Evolutionary conservation across 1,140 invertebrate genomes (phyloP).

Genomic region (Leptopilina boulardi): DNA sequence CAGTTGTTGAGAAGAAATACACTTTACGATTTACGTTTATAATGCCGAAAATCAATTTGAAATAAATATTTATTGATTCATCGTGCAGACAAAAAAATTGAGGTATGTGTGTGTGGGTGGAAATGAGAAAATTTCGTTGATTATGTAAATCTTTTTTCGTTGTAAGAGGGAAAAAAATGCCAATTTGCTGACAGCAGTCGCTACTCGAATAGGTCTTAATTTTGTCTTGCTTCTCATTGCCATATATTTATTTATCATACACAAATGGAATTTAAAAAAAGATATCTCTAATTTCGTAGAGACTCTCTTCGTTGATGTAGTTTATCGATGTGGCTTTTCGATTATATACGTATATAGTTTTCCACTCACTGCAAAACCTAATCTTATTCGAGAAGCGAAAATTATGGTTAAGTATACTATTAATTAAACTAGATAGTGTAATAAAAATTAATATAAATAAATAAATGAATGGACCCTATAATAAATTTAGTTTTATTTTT

Average conservation of each 20-base stretch:
- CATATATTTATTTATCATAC: slow-evolving; percentile 45
- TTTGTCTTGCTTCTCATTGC: neutral
- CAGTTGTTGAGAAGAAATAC: slow-evolving; percentile 54
- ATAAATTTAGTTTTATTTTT: slow-evolving; percentile 3
- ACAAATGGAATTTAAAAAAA: slow-evolving; percentile 43
- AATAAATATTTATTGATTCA: slow-evolving; percentile 30
- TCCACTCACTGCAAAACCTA: slow-evolving; percentile 47
- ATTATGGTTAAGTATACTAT: slow-evolving; percentile 59
- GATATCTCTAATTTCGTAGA: slow-evolving; percentile 40
- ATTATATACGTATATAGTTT: slow-evolving; percentile 36
- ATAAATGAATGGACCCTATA: slow-evolving; percentile 68
- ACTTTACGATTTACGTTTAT: slow-evolving; percentile 41
- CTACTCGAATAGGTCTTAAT: slow-evolving; percentile 57
- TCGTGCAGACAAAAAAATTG: slow-evolving; percentile 5
- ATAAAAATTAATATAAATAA: slow-evolving; percentile 69
- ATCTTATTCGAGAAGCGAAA: slow-evolving; percentile 64
- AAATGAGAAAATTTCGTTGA: slow-evolving; percentile 47
- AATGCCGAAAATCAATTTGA: slow-evolving; percentile 42
- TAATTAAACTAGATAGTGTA: slow-evolving; percentile 66
- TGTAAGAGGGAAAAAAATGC: slow-evolving; percentile 45
- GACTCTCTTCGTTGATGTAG: slow-evolving; percentile 33
- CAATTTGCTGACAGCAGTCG: slow-evolving; percentile 46
- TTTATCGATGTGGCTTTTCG: slow-evolving; percentile 42
- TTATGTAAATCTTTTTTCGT: slow-evolving; percentile 47
- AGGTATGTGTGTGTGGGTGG: slow-evolving; percentile 37